Conservation (phyloP, 2,888 invertebrate species). For the Euclidia mi region DNA sequence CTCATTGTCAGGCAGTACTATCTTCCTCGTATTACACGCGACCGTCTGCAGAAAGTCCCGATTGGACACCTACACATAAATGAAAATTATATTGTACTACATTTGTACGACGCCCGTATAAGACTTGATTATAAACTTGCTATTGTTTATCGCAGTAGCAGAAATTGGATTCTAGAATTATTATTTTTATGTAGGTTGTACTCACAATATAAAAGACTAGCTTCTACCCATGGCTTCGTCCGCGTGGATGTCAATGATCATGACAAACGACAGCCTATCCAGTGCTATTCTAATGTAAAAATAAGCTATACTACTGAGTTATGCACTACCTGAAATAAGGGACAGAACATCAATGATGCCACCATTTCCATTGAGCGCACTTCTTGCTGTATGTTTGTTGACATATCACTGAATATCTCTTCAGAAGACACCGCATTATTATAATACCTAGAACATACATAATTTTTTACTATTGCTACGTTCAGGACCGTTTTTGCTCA, state of each 20-base stretch:
- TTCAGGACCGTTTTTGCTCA: too few species aligned
- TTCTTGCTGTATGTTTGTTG: slow-evolving; percentile 80
- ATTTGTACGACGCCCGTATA: slow-evolving; percentile 3
- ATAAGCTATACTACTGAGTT: too few species aligned
- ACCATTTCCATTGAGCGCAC: slow-evolving; percentile 82
- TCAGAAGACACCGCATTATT: slow-evolving; percentile 78
- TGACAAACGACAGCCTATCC: too few species aligned
- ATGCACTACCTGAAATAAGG: slow-evolving; percentile 82
- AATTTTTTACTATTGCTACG: too few species aligned
- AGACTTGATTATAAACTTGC: slow-evolving; percentile 3
- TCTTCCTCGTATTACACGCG: slow-evolving; percentile 76
- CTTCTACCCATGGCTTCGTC: too few species aligned
- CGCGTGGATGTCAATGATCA: too few species aligned
- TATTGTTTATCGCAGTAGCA: slow-evolving; percentile 3
- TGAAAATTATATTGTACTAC: slow-evolving; percentile 27
- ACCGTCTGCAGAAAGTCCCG: slow-evolving; percentile 84
- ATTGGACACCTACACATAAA: slow-evolving; percentile 70
- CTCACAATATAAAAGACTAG: too few species aligned
- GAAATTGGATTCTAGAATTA: background rate
- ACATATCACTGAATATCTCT: slow-evolving; percentile 82
- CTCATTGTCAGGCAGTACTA: slow-evolving; percentile 84
- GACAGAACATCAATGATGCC: slow-evolving; percentile 75
- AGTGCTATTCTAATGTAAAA: too few species aligned
- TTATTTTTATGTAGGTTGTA: background rate
- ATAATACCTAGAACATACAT: slow-evolving; percentile 73